A percentile compares a stretch with the other conserved stretches of the same genome.
These are phyloP conservation scores for Myripristis murdjan DNA, from an alignment of 2,797 vertebrate species.

Conservation along the genomic window DNA sequence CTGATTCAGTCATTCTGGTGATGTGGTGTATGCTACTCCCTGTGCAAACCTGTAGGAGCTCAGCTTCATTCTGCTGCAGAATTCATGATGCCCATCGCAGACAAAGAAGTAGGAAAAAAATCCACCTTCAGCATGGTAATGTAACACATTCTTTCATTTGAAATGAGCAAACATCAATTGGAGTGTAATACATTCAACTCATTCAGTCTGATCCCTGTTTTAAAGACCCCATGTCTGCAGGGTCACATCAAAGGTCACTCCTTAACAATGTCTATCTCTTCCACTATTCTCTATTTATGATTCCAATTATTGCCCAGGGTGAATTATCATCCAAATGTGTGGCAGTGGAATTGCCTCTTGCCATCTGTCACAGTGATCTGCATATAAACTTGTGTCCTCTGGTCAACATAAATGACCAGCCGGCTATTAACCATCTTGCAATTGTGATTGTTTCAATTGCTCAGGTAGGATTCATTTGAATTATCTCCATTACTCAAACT, in stretches of 20 bases:
- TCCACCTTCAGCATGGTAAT: background rate
- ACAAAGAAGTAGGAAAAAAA: too few relatives aligned
- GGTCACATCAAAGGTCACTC: conserved; percentile 33
- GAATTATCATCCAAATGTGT: conserved; percentile 44
- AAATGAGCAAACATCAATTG: background rate
- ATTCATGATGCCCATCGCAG: too few relatives aligned
- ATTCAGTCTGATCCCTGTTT: conserved; percentile 20
- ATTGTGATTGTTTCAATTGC: conserved; percentile 57
- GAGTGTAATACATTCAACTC: conserved; percentile 2
- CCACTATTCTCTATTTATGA: conserved; percentile 28
- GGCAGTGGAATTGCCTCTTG: conserved; percentile 32
- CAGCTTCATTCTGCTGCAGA: conserved; percentile 5
- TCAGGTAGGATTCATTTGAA: conserved; percentile 58
- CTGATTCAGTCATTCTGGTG: background rate
- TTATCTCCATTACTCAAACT: conserved; percentile 51
- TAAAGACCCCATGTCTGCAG: conserved; percentile 1
- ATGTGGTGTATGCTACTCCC: background rate
- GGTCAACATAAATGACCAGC: conserved; percentile 36
- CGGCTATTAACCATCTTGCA: conserved; percentile 31
- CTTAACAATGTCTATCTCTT: conserved; percentile 32
- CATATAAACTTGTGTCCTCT: conserved; percentile 38
- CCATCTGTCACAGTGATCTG: conserved; percentile 39
- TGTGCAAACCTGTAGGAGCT: conserved; percentile 19
- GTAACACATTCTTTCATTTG: too few relatives aligned
- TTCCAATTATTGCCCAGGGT: conserved; percentile 25